Evolutionary conservation across 2,113 vertebrate species (phyloP).

Genomic region (Xiphophorus hellerii): DNA sequence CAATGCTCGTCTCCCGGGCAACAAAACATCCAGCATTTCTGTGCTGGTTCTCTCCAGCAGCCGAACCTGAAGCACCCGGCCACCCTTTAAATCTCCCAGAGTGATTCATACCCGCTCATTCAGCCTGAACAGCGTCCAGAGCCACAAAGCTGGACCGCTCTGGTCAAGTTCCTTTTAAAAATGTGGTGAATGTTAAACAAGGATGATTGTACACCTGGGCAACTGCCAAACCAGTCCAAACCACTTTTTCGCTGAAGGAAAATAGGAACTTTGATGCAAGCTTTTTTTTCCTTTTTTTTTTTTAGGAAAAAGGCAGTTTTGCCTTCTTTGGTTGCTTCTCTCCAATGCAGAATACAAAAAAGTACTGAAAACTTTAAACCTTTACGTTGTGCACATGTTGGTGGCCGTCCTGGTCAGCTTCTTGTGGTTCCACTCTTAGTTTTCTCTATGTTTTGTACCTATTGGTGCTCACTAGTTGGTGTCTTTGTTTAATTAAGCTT

Average conservation of each 20-base stretch:
- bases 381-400: background rate
- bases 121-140: constrained; percentile 51
- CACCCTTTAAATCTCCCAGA: constrained; percentile 32
- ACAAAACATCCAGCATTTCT: constrained; percentile 41
- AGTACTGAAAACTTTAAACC: constrained; percentile 8
- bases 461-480: background rate
- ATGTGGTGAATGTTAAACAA: constrained; percentile 54
- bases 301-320: constrained; percentile 21
- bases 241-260: constrained; percentile 29
- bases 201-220: constrained; percentile 30
- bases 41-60: constrained; percentile 16
- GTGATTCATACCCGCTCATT: constrained; percentile 61
- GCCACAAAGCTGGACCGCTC: constrained; percentile 44
- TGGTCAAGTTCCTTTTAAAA: constrained; percentile 37
- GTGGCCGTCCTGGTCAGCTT: background rate
- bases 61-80: constrained; percentile 36
- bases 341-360: constrained; percentile 24
- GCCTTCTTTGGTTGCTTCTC: constrained; percentile 16
- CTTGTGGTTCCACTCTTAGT: background rate
- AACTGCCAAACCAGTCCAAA: constrained; percentile 48
- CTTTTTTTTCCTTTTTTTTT: constrained; percentile 6
- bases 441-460: background rate
- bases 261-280: constrained; percentile 11
- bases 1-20: constrained; percentile 50
- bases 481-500: background rate